Evolutionary conservation across 1,140 invertebrate genomes (phyloP).

Genomic region (Penaeus vannamei): DNA sequence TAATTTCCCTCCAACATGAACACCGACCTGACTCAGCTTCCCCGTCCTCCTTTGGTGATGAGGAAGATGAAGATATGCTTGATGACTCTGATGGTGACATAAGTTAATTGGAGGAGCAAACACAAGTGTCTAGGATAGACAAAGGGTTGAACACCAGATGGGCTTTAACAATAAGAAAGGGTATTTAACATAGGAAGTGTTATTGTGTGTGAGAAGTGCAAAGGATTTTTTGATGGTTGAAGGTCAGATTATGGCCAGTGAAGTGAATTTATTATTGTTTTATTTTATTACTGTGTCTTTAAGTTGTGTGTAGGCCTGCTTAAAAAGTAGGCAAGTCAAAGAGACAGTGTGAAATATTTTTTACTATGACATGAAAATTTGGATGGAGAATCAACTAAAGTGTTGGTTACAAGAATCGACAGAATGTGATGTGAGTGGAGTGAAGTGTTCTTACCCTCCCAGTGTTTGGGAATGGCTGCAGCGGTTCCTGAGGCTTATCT

Average conservation of each 20-base stretch:
- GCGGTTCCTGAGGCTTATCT: constrained; percentile 32
- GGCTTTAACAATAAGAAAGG: no score
- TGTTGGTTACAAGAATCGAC: not conserved
- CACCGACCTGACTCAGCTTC: constrained; percentile 57
- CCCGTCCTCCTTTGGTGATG: constrained; percentile 60
- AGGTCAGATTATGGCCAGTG: not conserved
- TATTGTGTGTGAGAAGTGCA: no score
- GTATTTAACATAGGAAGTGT: no score
- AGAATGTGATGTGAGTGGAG: not conserved
- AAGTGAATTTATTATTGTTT: constrained; percentile 20
- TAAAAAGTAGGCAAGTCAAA: not conserved
- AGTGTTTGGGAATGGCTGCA: constrained; percentile 11
- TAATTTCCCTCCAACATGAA: constrained; percentile 59
- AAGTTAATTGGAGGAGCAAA: constrained; percentile 39
- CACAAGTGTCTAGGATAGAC: no score
- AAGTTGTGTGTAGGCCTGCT: constrained; percentile 5
- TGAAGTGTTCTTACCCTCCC: constrained; percentile 2
- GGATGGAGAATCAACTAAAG: no score
- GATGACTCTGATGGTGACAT: constrained; percentile 61
- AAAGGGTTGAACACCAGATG: no score
- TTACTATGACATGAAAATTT: not conserved
- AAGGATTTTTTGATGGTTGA: no score
- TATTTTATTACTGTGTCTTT: not conserved
- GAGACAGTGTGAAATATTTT: constrained; percentile 3
- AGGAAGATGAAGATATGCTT: constrained; percentile 59